Evolutionary conservation across 2,113 vertebrate genomes (phyloP), one percentile per base, ranked within the genome.

Genomic region (Clarias batrachus): DNA sequence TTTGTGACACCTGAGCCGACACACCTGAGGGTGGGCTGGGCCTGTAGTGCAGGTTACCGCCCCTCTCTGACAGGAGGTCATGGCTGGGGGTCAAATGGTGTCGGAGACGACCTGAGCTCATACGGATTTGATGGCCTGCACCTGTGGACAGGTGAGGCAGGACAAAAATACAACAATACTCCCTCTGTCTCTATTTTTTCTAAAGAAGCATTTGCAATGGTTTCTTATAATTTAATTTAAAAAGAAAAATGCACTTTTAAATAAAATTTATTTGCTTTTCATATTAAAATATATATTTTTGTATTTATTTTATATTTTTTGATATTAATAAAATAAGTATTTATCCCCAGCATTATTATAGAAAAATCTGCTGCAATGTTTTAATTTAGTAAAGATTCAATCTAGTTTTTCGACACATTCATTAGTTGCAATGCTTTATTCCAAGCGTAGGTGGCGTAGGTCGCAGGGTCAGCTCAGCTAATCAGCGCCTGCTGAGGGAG

Each of bases 91-190:
- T 95, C 95, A 65, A 97, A 96, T 4, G 98, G 98, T 14, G 96
- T 98, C 16, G 98, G 98, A 77, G 97, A 99, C 12, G 97, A 99
- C 81, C 94, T 98, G 19, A 96, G 95, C 88, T 99, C 98, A 21
- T 99, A 97, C 1, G 97, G 98, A 59, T 99, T 99, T 2, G 98
- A 99, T 84, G 98, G 98, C 65, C 95, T 99, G 60, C 96, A 98
- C 83, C 95, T 99, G 30, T 99, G 98, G 98, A 96, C 97, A 94
- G 98, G 98, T 98, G 83, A 88, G 92, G 56, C 12, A 12, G 17
- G 13, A 3, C 25, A n/a, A 71, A 37, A 74, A 21, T n/a, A 66
- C 12, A 13, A 56, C 41, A 30, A 21, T 48, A 48, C 7, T 8
- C 48, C 48, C 48, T 73, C 33, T 33, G 30, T 16, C 66, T 33